Evolutionary conservation across 1,140 invertebrate species (phyloP).

Genomic region (Diorhabda elongata): DNA sequence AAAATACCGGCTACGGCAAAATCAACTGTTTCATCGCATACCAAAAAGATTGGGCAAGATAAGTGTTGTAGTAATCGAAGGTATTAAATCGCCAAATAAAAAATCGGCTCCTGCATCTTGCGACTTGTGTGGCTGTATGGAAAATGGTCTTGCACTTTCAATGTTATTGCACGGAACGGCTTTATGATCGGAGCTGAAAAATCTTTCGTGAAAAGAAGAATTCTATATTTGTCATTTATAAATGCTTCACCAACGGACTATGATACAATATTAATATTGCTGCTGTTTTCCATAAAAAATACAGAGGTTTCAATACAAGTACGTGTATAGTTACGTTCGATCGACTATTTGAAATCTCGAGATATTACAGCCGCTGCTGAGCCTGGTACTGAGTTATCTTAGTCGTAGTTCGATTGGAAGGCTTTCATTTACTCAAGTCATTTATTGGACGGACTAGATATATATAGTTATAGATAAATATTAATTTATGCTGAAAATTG

Average conservation of each 20-base stretch:
- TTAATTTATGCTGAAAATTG: no score
- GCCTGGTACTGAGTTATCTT: no score
- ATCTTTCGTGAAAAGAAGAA: not conserved
- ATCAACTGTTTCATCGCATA: no score
- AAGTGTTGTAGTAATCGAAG: not conserved
- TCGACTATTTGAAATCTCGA: slow-evolving; percentile 23
- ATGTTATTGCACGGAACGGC: not conserved
- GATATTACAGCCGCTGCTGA: no score
- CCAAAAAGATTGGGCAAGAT: not conserved
- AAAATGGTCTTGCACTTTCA: not conserved
- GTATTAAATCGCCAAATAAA: not conserved
- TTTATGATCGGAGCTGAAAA: not conserved
- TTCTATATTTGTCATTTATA: slow-evolving; percentile 12
- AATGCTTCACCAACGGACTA: slow-evolving; percentile 23
- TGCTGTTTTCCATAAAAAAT: slow-evolving; percentile 23
- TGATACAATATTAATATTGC: slow-evolving; percentile 31
- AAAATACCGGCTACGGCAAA: no score
- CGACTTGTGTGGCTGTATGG: not conserved
- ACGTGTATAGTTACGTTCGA: slow-evolving; percentile 42
- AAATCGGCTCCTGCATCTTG: not conserved
- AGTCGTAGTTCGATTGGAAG: no score
- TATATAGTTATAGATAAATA: no score
- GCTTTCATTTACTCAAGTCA: no score
- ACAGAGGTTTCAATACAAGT: slow-evolving; percentile 24
- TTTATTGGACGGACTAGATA: no score